phyloP scores from a whole-genome alignment of 1,140 invertebrate species.

The Globodera rostochiensis region DNA sequence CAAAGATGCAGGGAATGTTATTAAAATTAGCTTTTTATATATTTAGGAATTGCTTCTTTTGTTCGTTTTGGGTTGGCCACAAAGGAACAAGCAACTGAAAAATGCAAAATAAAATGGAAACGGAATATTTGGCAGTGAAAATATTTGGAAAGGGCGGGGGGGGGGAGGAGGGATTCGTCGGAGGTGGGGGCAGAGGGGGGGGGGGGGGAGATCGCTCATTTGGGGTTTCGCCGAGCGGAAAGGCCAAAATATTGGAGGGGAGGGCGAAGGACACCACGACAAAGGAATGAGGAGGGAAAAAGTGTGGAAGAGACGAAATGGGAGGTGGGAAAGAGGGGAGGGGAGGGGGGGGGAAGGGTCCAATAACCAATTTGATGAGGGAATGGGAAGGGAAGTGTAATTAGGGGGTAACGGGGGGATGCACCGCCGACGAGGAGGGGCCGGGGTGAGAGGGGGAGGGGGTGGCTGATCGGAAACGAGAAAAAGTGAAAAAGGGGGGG shows the following conservation, averaged over 20 bases:
- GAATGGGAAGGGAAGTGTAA: constrained; percentile 9
- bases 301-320: neutral
- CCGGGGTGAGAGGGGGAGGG: neutral
- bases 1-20: neutral
- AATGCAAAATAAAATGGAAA: neutral
- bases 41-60: neutral
- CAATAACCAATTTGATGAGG: constrained; percentile 20
- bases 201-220: constrained; percentile 12
- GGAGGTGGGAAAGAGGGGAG: neutral
- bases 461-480: neutral
- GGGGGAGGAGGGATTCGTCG: neutral
- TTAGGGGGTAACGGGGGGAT: constrained; percentile 12
- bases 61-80: neutral
- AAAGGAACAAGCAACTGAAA: neutral
- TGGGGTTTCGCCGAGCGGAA: constrained; percentile 18
- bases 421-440: neutral
- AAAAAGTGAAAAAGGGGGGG: neutral
- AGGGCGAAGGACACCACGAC: constrained; percentile 16
- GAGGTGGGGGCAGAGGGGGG: neutral
- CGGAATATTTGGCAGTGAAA: constrained; percentile 5
- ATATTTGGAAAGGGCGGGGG: neutral
- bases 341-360: neutral
- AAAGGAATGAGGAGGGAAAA: neutral
- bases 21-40: neutral
- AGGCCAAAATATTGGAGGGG: constrained; percentile 12